Conservation (phyloP, 2,113 vertebrate species). For the Smithornis capensis region DNA sequence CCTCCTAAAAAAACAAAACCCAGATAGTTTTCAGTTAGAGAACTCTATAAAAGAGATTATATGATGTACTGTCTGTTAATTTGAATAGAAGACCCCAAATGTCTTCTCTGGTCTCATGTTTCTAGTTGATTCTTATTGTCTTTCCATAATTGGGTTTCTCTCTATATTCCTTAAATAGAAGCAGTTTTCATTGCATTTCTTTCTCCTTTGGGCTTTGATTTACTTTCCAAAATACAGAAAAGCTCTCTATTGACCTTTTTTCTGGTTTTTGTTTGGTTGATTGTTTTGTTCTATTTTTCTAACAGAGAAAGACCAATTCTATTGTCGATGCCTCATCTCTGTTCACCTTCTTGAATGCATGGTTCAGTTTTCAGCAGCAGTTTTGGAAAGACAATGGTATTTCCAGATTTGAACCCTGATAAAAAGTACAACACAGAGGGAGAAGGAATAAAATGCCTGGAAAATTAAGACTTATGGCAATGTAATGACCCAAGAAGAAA, state of each 20-base stretch:
- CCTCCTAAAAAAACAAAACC: not conserved
- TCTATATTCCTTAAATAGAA: not conserved
- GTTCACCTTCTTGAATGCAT: not conserved
- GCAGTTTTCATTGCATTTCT: not conserved
- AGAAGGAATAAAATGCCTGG: constrained; percentile 65
- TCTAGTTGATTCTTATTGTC: not conserved
- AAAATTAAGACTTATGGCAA: constrained; percentile 68
- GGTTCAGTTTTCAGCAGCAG: not conserved
- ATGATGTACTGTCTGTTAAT: not conserved
- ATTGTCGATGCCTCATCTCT: not conserved
- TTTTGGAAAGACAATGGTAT: constrained; percentile 28
- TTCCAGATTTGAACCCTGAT: constrained; percentile 51
- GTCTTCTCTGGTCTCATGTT: not conserved
- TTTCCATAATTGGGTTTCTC: not conserved
- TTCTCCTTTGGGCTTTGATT: not conserved
- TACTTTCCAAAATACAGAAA: not conserved
- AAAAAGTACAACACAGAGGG: constrained; percentile 48
- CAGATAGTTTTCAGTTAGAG: not conserved
- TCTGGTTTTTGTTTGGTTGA: not conserved
- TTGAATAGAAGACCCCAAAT: not conserved
- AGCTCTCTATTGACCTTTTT: fast-evolving
- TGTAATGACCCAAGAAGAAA: constrained; percentile 67
- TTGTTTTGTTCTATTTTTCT: not conserved
- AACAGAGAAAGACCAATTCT: not conserved
- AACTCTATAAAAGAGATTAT: not conserved